These are phyloP conservation scores for Baronia brevicornis DNA, from an alignment of 2,888 invertebrate species.

Conservation along the genomic window DNA sequence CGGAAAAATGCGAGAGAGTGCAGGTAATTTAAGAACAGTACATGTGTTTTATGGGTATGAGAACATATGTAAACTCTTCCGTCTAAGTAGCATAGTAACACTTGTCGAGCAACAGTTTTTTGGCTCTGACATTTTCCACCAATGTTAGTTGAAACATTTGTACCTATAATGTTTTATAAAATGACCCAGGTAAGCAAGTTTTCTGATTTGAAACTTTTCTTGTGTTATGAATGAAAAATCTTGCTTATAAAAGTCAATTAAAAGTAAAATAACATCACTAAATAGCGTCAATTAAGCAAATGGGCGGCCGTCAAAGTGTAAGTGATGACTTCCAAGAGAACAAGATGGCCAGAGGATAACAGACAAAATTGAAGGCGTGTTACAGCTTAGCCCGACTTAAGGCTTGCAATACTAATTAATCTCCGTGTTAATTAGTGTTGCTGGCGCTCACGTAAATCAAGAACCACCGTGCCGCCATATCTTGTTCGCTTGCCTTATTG, in stretches of 20 bases:
- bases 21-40: no score
- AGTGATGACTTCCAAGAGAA: constrained; percentile 18
- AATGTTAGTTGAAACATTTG: no score
- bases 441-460: constrained; percentile 46
- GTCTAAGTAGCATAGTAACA: no score
- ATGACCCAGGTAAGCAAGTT: no score
- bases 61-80: no score
- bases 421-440: constrained; percentile 58
- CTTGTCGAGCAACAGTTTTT: no score
- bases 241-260: constrained; percentile 2
- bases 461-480: constrained; percentile 17
- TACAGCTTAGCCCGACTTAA: constrained; percentile 25
- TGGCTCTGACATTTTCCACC: no score
- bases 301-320: constrained; percentile 13
- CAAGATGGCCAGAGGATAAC: constrained; percentile 27
- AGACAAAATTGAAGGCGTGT: constrained; percentile 27
- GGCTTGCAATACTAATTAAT: constrained; percentile 63
- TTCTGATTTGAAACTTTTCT: no score
- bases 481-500: constrained; percentile 14
- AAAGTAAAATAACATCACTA: constrained; percentile 10
- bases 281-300: constrained; percentile 11
- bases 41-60: no score
- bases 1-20: no score
- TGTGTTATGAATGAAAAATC: no score
- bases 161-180: no score